Base-by-base conservation (phyloP, 2,113 vertebrate genomes). In the Carettochelys insculpta region DNA sequence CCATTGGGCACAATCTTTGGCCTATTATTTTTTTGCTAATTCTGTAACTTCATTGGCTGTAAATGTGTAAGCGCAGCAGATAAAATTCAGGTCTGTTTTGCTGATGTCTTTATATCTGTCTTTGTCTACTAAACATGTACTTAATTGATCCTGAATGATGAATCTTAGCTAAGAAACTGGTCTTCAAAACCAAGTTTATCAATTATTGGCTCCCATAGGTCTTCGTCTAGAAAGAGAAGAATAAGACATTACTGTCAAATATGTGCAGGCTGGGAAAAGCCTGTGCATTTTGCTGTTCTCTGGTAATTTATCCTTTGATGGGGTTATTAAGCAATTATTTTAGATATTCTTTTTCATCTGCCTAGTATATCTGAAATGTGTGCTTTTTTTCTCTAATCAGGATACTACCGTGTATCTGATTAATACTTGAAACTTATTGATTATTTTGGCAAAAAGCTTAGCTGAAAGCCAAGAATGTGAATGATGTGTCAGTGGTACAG, bases 361-460 rank as follows among this genome's bases (percentile, higher is more conserved):
- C 87, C 29, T 53, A 89, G 54, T 94, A 95, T 93, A 95, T 77
- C 45, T 94, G 77, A 94, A 83, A 95, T 89, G 43, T 95, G 45
- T 93, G 3, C 29, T 29, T 80, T 94, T 12, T 38, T 34, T 31
- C 10, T 3, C 43, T 83, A 77, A 82, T 90, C 48, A 91, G 76
- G 82, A 86, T 95, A 14, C 12, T 43, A 87, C 43, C 85, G 81
- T 86, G 56, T 54, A 92, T 96, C 41, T 88, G 82, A 95, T 94
- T 92, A 96, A 94, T 83, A 3, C 87, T 45, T 81, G 22, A 88
- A 91, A 48, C 48, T 90, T 92, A 68, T 51, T n/a, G 91, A 94
- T 54, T 56, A 68, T 83, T 88, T 38, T 83, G 27, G 38, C 77
- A 77, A 20, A 86, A 79, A 88, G 77, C 43, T 83, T 45, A 86